A percentile compares a stretch with the other conserved stretches of the same genome.
Conservation (phyloP, 37 sponge, comb jelly and placozoan genomes). For the Ianthella basta region DNA sequence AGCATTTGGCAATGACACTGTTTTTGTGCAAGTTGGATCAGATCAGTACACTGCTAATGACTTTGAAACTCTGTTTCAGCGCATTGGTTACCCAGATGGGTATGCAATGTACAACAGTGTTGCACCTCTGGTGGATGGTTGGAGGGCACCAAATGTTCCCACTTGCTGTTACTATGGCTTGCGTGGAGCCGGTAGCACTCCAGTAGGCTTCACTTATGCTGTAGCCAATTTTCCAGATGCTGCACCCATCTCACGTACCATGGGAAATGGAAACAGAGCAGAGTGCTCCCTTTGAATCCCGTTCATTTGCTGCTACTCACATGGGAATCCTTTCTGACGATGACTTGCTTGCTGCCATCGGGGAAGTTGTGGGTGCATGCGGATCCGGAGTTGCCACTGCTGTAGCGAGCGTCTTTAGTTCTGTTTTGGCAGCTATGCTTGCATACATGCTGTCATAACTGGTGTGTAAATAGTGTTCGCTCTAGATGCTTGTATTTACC, state of each 20-base stretch:
- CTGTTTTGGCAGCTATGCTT: no score
- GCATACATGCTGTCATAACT: no score
- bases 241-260: background rate
- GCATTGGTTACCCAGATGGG: slow-evolving; percentile 27
- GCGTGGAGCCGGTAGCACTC: background rate
- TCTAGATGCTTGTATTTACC: no score
- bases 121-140: slow-evolving; percentile 28
- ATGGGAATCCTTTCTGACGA: no score
- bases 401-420: no score
- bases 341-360: no score
- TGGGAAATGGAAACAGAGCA: slow-evolving; percentile 72
- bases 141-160: slow-evolving; percentile 55
- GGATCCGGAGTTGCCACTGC: no score
- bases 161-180: slow-evolving; percentile 71
- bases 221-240: background rate
- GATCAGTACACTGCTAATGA: slow-evolving; percentile 72
- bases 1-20: background rate
- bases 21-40: slow-evolving; percentile 25
- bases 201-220: no score
- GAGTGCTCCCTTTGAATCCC: no score
- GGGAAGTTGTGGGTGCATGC: no score
- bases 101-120: slow-evolving; percentile 39
- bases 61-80: slow-evolving; percentile 57
- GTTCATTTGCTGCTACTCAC: no score
- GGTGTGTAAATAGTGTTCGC: no score